Evolutionary conservation across 1,140 invertebrate species (phyloP), one percentile per base, ranked within the genome.

Genomic region (Matsumurasca onukii): DNA sequence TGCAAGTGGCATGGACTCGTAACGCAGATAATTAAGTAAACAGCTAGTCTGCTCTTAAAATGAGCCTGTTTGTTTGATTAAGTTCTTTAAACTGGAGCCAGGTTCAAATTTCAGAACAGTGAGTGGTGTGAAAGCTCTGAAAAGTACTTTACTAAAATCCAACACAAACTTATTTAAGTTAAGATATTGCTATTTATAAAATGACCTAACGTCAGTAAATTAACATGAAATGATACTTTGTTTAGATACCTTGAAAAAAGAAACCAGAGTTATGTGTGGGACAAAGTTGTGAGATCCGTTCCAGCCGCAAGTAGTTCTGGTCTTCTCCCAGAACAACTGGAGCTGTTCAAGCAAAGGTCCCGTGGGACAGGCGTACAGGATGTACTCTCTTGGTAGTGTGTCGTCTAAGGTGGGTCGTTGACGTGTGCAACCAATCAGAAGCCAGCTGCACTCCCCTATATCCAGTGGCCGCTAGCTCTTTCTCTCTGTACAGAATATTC

Each of bases 401-500:
- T 87, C 84, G 79, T 95, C 92, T 29, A 96, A 78, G 5, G 84
- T 85, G 88, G 83, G 80, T 97, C 93, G 78, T 92, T 89, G 0
- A 94, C 91, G 78, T 95, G 94, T 13, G 93, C 92, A 97, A 80
- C 94, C 93, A 95, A 76, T 95, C 93, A 1, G 91, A 91, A 3
- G 93, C 93, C 66, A 95, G 81, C 78, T 94, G 91, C 59, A 93
- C 89, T 66, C 92, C 91, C 31, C 88, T 82, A 77, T 95, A 88
- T 25, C 93, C 93, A 13, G 93, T 95, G n/a, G 93, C 92, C 22
- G 92, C 91, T 68, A 95, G 79, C 22, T 93, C 92, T 80, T 95
- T 95, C 77, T 94, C 88, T 31, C 93, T 95, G 77, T 73, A 78
- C 77, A 74, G 52, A 67, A 67, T 73, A 63, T 68, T 34, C 45